These are phyloP conservation scores for Escarpia spicata DNA, from an alignment of 2,888 invertebrate genomes.

Conservation along the genomic window DNA sequence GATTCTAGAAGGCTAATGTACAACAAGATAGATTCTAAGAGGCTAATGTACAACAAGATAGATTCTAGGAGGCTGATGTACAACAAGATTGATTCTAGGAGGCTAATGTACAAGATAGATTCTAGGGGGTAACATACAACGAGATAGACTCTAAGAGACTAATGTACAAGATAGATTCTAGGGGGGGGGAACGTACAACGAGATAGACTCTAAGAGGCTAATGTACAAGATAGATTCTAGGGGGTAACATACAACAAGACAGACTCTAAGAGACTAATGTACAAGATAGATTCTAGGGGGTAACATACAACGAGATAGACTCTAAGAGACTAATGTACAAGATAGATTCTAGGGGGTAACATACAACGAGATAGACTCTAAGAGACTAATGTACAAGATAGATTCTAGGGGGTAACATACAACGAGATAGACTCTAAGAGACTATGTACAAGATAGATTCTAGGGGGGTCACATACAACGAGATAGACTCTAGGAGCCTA, in stretches of 20 bases:
- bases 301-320: not conserved
- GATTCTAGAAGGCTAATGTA: not conserved
- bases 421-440: not conserved
- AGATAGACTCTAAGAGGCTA: not conserved
- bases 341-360: too few species aligned
- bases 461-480: not conserved
- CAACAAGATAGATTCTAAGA: not conserved
- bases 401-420: not conserved
- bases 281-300: not conserved
- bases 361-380: not conserved
- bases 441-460: not conserved
- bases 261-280: not conserved
- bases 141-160: too few species aligned
- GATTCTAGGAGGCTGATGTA: not conserved
- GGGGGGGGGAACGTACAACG: not conserved
- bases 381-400: not conserved
- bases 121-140: too few species aligned
- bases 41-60: not conserved
- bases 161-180: too few species aligned
- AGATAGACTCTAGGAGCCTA: not conserved
- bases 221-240: not conserved
- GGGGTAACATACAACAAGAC: not conserved
- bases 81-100: not conserved
- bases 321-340: not conserved
- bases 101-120: not conserved